Evolutionary conservation across 1,140 invertebrate species (phyloP), one percentile per base, ranked within the genome.

Genomic region (Alviniconcha marisindica): DNA sequence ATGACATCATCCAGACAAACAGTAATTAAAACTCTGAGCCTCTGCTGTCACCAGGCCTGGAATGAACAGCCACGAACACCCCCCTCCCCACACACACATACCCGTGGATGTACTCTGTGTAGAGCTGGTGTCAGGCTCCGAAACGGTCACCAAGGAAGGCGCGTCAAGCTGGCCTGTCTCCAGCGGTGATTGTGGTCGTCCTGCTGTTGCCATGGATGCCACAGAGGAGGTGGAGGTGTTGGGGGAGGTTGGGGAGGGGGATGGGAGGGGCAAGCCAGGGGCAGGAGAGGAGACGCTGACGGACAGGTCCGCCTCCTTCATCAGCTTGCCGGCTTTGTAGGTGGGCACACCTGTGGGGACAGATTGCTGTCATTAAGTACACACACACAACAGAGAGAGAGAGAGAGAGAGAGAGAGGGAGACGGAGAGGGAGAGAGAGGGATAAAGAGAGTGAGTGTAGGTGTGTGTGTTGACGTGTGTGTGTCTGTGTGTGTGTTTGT

Each of bases 81-180:
- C n/a, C n/a, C n/a, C n/a, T n/a, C n/a, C n/a, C n/a, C n/a, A 36
- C 24, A 28, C 63, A 36, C 28, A 81, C 51, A 31, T 21, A 85
- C 80, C 79, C 24, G 28, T 54, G 76, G 69, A 54, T n/a, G n/a
- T 28, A 40, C 79, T 77, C 56, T 77, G 60, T 28, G 91, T 87
- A 74, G 92, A 93, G 83, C 94, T 94, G n/a, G 94, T 94, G 85
- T 94, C 94, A 48, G 94, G 94, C 88, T 94, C 94, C 28, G 94
- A 93, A n/a, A 94, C 91, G 38, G 91, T 91, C 82, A 93, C 90
- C 36, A 88, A 84, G n/a, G 88, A 85, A 4, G 88, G 86, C 28
- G 87, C 78, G 10, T 86, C 77, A 73, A 15, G 60, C 24, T 80
- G 78, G 40, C 78, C 31, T 4, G 36, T 69, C 40, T 88, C 87